Evolutionary conservation across 2,113 vertebrate genomes (phyloP).

Genomic region (Heteronetta atricapilla): DNA sequence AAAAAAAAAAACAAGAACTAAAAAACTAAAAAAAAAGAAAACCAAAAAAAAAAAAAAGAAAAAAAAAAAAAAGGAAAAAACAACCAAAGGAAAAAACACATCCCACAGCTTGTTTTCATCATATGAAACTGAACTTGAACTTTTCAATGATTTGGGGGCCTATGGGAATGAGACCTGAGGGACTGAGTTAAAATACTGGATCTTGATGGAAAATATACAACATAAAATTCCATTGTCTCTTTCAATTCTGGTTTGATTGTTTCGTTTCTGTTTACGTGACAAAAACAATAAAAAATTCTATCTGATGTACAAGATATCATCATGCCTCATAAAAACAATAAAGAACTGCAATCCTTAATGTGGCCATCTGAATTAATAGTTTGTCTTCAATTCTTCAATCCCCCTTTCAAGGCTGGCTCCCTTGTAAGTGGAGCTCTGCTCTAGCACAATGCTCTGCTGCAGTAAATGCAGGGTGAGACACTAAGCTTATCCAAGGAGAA

Average conservation of each 20-base stretch:
- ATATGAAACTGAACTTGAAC: slow-evolving; percentile 11
- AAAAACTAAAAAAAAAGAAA: neutral
- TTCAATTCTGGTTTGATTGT: neutral
- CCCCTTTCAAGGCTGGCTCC: neutral
- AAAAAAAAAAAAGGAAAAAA: neutral
- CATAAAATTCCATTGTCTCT: neutral
- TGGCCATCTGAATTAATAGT: neutral
- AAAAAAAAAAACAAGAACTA: neutral
- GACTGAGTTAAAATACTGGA: neutral
- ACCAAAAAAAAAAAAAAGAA: neutral
- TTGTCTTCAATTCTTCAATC: neutral
- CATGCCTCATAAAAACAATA: slow-evolving; percentile 2
- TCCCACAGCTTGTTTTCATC: neutral
- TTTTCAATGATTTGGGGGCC: neutral
- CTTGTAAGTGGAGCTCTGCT: neutral
- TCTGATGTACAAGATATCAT: slow-evolving; percentile 20
- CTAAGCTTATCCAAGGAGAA: neutral
- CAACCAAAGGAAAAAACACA: neutral
- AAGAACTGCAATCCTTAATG: neutral
- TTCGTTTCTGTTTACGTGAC: slow-evolving; percentile 8
- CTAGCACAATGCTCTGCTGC: neutral
- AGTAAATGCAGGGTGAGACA: neutral
- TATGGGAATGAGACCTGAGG: neutral
- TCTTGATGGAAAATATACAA: neutral
- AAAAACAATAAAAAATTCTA: neutral